Percentiles rank a stretch among this genome's conserved stretches.
phyloP scores from a whole-genome alignment of 2,888 invertebrate species.

The Patella pellucida region DNA sequence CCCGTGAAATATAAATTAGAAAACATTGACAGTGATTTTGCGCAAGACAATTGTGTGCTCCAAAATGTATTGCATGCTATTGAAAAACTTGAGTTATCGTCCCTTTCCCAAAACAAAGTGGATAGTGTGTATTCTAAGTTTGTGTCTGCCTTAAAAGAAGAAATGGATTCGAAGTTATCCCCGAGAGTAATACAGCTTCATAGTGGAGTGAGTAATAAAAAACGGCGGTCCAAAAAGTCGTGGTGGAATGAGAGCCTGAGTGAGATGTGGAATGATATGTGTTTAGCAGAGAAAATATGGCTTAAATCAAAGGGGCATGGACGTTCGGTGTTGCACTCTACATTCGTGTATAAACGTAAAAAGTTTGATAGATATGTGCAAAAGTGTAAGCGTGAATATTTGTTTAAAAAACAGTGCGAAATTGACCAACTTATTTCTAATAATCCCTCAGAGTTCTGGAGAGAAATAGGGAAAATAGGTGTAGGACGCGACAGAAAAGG shows the following conservation, averaged over 20 bases:
- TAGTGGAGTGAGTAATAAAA: background rate
- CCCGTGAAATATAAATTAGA: background rate
- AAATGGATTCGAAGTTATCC: slow-evolving; percentile 1
- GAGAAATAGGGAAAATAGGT: background rate
- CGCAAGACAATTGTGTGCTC: background rate
- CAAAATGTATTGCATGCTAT: background rate
- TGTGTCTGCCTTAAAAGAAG: background rate
- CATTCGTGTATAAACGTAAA: background rate
- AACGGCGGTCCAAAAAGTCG: background rate
- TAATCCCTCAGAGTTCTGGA: background rate
- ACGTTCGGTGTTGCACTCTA: background rate
- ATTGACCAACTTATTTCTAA: no score
- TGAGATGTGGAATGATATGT: background rate
- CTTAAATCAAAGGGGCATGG: background rate
- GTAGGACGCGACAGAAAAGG: background rate
- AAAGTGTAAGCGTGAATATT: background rate
- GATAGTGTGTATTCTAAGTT: background rate
- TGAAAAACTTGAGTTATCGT: background rate
- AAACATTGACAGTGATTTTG: background rate
- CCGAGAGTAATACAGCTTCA: background rate
- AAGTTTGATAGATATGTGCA: background rate
- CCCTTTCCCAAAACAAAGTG: background rate
- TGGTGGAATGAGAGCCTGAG: background rate
- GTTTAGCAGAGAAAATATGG: background rate
- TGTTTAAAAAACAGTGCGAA: no score